A percentile compares a stretch with the other conserved stretches of the same genome.
Conservation (phyloP, 2,888 invertebrate species). For the Cremastinae sp. region DNA sequence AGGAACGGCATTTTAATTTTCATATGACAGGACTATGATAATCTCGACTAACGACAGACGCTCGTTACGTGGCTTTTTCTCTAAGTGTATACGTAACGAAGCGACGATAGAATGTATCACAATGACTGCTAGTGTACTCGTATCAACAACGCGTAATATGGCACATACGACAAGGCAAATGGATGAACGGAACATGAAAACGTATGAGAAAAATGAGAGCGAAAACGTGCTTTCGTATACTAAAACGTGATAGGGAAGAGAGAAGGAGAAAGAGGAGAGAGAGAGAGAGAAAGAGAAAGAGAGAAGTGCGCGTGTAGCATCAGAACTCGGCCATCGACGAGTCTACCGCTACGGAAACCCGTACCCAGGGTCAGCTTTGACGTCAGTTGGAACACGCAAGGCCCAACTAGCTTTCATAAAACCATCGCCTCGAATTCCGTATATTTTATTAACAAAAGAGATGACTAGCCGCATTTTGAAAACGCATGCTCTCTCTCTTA, state of each 20-base stretch:
- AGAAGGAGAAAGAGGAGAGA: slow-evolving; percentile 1
- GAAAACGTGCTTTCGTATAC: slow-evolving; percentile 7
- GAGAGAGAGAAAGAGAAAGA: slow-evolving; percentile 9
- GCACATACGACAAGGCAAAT: slow-evolving; percentile 20
- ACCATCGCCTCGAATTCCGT: slow-evolving; percentile 13
- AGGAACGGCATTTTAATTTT: too few species aligned
- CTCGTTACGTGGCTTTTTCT: slow-evolving; percentile 5
- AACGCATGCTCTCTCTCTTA: background rate
- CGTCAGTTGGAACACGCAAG: slow-evolving; percentile 70
- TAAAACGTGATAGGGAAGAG: background rate
- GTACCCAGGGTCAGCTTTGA: slow-evolving; percentile 78
- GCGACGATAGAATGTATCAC: background rate
- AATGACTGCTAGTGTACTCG: background rate
- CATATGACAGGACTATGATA: background rate
- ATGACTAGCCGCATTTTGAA: slow-evolving; percentile 3
- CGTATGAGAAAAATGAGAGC: slow-evolving; percentile 28
- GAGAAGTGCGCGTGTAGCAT: slow-evolving; percentile 51
- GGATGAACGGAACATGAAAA: slow-evolving; percentile 37
- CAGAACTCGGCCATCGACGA: slow-evolving; percentile 61
- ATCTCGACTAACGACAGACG: background rate
- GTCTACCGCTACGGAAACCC: slow-evolving; percentile 65
- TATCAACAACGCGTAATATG: background rate
- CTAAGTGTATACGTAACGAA: slow-evolving; percentile 5
- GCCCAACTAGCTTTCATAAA: slow-evolving; percentile 59
- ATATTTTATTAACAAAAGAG: slow-evolving; percentile 28